phyloP scores from a whole-genome alignment of 2,888 invertebrate genomes.

The Stenotaenia linearis region DNA sequence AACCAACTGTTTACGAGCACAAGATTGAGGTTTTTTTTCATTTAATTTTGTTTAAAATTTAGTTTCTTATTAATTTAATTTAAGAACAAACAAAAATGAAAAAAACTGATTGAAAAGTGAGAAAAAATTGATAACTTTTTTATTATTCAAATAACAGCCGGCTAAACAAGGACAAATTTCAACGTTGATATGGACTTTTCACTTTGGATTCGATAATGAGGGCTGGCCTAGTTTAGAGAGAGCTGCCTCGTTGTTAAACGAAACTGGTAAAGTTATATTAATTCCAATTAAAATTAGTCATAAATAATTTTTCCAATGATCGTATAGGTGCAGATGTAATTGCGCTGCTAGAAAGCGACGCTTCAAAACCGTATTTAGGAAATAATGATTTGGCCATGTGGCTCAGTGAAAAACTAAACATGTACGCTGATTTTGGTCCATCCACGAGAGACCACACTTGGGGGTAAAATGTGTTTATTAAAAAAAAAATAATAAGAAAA shows the following conservation, averaged over 20 bases:
- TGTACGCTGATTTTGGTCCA: conserved; percentile 49
- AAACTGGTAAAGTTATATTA: conserved; percentile 44
- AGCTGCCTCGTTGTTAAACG: conserved; percentile 43
- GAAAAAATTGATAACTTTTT: background rate
- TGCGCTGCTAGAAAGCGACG: conserved; percentile 48
- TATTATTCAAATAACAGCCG: conserved; percentile 27
- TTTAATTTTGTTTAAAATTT: background rate
- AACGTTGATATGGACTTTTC: conserved; percentile 48
- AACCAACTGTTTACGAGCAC: background rate
- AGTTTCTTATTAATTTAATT: background rate
- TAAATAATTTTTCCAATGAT: background rate
- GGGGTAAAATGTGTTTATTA: conserved; percentile 43
- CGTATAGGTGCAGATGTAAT: conserved; percentile 46
- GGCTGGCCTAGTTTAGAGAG: conserved; percentile 49
- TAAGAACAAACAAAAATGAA: too few relatives aligned
- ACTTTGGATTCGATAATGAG: conserved; percentile 49
- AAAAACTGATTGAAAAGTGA: background rate
- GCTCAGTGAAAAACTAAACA: conserved; percentile 46
- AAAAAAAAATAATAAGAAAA: too few relatives aligned
- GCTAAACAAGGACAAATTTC: conserved; percentile 42
- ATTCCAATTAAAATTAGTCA: too few relatives aligned
- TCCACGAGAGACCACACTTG: conserved; percentile 48
- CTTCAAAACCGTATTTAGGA: conserved; percentile 49
- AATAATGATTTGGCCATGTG: conserved; percentile 49
- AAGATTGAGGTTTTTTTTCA: background rate